phyloP scores from a whole-genome alignment of 2,888 invertebrate genomes.

The Caenorhabditis uteleia region DNA sequence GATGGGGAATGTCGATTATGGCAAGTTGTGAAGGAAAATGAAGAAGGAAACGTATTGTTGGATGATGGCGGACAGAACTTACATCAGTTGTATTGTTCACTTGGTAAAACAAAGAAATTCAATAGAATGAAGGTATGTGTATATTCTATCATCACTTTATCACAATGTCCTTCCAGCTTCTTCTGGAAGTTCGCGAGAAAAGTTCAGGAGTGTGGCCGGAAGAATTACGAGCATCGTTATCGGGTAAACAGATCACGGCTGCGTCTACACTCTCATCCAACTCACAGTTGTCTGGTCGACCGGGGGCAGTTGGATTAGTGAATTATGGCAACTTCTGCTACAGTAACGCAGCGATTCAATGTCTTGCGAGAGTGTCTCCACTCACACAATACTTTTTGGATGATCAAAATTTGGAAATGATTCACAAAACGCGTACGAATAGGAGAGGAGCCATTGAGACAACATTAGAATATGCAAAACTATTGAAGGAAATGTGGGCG shows the following conservation, averaged over 20 bases:
- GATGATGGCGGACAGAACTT: conserved; percentile 44
- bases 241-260: conserved; percentile 48
- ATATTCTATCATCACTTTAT: neutral
- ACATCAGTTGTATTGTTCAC: conserved; percentile 31
- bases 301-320: conserved; percentile 82
- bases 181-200: conserved; percentile 78
- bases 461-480: conserved; percentile 44
- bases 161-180: conserved; percentile 36
- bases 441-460: conserved; percentile 24
- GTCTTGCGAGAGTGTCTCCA: conserved; percentile 69
- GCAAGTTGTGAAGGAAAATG: conserved; percentile 42
- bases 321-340: conserved; percentile 93
- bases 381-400: conserved; percentile 47
- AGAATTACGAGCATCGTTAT: conserved; percentile 75
- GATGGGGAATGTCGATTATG: conserved; percentile 42
- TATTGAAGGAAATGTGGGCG: conserved; percentile 52
- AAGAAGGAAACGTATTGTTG: conserved; percentile 34
- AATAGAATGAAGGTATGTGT: conserved; percentile 21
- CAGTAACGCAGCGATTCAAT: conserved; percentile 90
- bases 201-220: conserved; percentile 89
- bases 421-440: conserved; percentile 7
- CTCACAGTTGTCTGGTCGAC: conserved; percentile 36
- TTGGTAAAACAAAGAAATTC: conserved; percentile 36
- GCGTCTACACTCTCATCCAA: conserved; percentile 29
- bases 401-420: conserved; percentile 34